Base-by-base conservation (phyloP, 1,140 invertebrate genomes). In the Diploscapter pachys region DNA sequence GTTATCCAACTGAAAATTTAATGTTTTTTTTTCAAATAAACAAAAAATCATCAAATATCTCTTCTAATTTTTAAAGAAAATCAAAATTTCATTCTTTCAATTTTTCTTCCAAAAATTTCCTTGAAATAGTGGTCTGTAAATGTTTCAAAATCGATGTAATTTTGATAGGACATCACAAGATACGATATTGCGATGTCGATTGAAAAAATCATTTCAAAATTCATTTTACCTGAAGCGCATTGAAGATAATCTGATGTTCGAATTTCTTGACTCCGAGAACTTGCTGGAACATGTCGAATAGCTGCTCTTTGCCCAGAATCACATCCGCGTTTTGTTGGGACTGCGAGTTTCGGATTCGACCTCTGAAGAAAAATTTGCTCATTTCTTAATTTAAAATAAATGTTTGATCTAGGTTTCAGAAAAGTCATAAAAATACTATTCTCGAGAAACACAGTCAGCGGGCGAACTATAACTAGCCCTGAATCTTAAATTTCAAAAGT, bases 261-360 rank as follows among this genome's bases (percentile, higher is more conserved):
- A 99, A 99, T 88, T 99, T 99, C 89, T 99, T 99, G 8, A 99
- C 93, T 61, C 92, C 92, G 73, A 99, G 88, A 80, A 99, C 97
- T 87, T 98, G 95, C 86, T 99, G 97, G 88, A 99, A 99, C 93
- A 99, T 97, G 88, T 99, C 96, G 88, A 97, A 99, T 0, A 99
- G 90, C 87, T 97, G 95, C 85, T 98, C 95, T 88, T 97, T 97
- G 72, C 92, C 93, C 73, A 96, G 89, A 83, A 96, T 94, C 78
- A 93, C 89, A 86, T 97, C 94, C 56, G 92, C 82, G 74, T 76
- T 93, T 85, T 94, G 93, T 62, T 95, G 88, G 69, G 63, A 69
- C 5, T 64, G 54, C 31, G 75, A 74, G n/a, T 80, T 82, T 53
- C 83, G 62, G n/a, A 82, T 63, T 52, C 83, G 77, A 48, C 74